A percentile compares a stretch with the other conserved stretches of the same genome.
Evolutionary conservation across 2,888 invertebrate genomes (phyloP).

Genomic region (Dorcus hopei): DNA sequence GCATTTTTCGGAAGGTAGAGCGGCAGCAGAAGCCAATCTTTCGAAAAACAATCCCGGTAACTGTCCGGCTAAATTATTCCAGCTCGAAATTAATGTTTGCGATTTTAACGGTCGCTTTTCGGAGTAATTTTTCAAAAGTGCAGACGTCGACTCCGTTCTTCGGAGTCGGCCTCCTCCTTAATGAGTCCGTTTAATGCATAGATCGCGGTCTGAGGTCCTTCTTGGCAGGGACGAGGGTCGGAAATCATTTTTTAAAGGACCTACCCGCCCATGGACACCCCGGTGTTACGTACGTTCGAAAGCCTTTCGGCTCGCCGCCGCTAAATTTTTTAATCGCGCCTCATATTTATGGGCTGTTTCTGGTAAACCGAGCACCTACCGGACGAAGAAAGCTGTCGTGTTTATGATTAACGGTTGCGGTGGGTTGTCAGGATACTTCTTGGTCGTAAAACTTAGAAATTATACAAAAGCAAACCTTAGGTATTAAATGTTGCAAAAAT

Average conservation of each 20-base stretch:
- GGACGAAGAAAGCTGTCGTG: too few species aligned
- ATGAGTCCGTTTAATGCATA: background rate
- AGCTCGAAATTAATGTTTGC: background rate
- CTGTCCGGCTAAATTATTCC: background rate
- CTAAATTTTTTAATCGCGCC: conserved; percentile 4
- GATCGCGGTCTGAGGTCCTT: conserved; percentile 2
- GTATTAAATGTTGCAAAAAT: too few species aligned
- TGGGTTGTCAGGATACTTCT: too few species aligned
- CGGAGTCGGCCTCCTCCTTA: background rate
- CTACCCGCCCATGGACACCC: conserved; percentile 15
- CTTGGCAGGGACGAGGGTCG: background rate
- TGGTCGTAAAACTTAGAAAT: too few species aligned
- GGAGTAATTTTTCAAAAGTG: background rate
- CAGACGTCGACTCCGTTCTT: background rate
- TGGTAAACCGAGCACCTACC: too few species aligned
- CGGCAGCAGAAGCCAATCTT: background rate
- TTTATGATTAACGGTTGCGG: too few species aligned
- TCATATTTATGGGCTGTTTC: conserved; percentile 5
- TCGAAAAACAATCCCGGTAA: background rate
- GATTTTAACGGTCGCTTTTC: background rate
- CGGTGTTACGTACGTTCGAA: conserved; percentile 17
- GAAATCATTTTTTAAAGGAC: conserved; percentile 8
- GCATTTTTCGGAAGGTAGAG: too few species aligned
- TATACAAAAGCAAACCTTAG: too few species aligned
- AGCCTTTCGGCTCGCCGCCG: conserved; percentile 5